Evolutionary conservation across 1,140 invertebrate species (phyloP).

Genomic region (Nebria ingens): DNA sequence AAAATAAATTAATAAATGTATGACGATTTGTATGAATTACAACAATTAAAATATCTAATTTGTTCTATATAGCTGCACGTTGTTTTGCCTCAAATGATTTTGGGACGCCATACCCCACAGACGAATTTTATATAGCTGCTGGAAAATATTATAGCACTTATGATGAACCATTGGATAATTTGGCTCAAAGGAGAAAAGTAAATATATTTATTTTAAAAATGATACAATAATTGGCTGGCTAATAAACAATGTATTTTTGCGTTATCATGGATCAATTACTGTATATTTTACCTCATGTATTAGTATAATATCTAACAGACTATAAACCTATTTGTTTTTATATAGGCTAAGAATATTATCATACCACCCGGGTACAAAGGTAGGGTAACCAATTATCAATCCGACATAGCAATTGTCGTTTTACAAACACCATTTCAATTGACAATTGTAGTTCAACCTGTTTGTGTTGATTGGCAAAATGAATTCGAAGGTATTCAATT

Average conservation of each 20-base stretch:
- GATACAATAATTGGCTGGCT: not conserved
- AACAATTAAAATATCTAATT: not conserved
- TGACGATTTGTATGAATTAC: not conserved
- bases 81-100: not conserved
- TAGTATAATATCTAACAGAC: too few relatives aligned
- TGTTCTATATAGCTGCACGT: conserved; percentile 4
- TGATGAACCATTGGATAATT: not conserved
- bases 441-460: not conserved
- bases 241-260: not conserved
- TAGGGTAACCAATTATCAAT: not conserved
- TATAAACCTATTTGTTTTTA: too few relatives aligned
- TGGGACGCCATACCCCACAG: not conserved
- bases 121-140: not conserved
- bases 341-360: too few relatives aligned
- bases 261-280: not conserved
- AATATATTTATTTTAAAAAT: not conserved
- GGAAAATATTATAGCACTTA: not conserved
- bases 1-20: not conserved
- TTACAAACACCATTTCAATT: not conserved
- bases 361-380: not conserved
- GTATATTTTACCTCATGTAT: not conserved
- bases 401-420: not conserved
- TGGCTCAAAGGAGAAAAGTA: conserved; percentile 9
- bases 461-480: not conserved
- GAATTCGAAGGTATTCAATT: not conserved